Evolutionary conservation across 2,797 vertebrate genomes (phyloP).

Genomic region (Microctenopoma steveboyesi): DNA sequence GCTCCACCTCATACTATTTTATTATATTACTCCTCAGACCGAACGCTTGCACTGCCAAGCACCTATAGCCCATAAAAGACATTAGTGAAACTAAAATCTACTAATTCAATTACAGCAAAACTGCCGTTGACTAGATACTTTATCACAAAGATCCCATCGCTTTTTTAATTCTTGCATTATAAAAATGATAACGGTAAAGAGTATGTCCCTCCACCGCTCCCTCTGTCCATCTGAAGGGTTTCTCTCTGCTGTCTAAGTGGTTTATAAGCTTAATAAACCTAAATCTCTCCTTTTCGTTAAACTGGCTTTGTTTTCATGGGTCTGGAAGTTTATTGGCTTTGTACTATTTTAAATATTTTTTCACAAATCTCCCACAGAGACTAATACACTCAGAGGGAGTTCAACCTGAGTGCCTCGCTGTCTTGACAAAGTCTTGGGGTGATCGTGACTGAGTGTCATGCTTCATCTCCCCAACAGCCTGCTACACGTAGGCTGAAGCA

Average conservation of each 20-base stretch:
- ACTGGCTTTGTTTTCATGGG: conserved; percentile 56
- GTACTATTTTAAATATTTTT: conserved; percentile 13
- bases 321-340: conserved; percentile 1
- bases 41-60: conserved; percentile 34
- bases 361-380: background rate
- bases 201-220: conserved; percentile 1
- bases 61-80: conserved; percentile 39
- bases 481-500: conserved; percentile 14
- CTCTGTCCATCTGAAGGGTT: background rate
- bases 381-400: conserved; percentile 1
- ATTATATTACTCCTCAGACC: conserved; percentile 51
- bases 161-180: conserved; percentile 43
- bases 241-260: conserved; percentile 32
- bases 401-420: conserved; percentile 24
- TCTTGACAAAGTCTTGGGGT: conserved; percentile 26
- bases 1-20: conserved; percentile 56
- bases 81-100: conserved; percentile 8
- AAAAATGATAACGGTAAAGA: conserved; percentile 25
- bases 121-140: background rate
- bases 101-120: background rate
- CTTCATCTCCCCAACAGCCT: conserved; percentile 39
- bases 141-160: conserved; percentile 14
- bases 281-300: conserved; percentile 51
- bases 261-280: conserved; percentile 64
- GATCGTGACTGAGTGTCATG: conserved; percentile 44